Base-by-base conservation (phyloP, 2,113 vertebrate species). In the Motacilla tschutschensis region DNA sequence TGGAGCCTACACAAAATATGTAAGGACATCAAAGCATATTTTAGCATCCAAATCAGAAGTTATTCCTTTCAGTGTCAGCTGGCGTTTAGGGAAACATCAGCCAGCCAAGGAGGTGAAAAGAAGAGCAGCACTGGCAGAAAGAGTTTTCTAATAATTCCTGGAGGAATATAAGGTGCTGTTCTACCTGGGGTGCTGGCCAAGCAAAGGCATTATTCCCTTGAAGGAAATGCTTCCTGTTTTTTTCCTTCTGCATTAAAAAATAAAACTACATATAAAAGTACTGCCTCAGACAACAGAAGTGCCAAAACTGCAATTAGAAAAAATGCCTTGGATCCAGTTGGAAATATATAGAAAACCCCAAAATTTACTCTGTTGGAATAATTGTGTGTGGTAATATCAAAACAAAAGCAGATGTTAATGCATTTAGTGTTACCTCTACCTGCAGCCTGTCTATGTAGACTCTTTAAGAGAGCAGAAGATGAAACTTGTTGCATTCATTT, bases 1-100 rank as follows among this genome's bases (percentile, higher is more conserved):
- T 89, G 69, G 64, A 90, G 26, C 20, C 36, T 64, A 31, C 35
- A 87, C 41, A 93, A 82, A 89, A 74, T 0, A 12, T 64, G 18
- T 74, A 60, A 80, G 48, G 50, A 67, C 72, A 80, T 71, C 65
- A 75, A 89, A 92, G 29, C 28, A 43, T 67, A 64, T 89, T 92
- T 89, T 65, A 89, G 10, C 48, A 75, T 87, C 57, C 41, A 60
- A 64, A 79, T 85, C 41, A 85, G 36, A 85, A 85, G 11, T 16
- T 9, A 79, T 87, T 14, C 40, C 20, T 87, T 57, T 65, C 50
- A 31, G 47, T 80, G 73, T 89, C 69, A 77, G 16, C 44, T 85
- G 65, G 48, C 65, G 57, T 74, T 89, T 91, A 26, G 20, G 26
- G 41, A 74, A 74, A 9, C 12, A 74, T 63, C 36, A 70, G 18